Evolutionary conservation across 2,888 invertebrate species (phyloP).

Genomic region (Eristalis pertinax): DNA sequence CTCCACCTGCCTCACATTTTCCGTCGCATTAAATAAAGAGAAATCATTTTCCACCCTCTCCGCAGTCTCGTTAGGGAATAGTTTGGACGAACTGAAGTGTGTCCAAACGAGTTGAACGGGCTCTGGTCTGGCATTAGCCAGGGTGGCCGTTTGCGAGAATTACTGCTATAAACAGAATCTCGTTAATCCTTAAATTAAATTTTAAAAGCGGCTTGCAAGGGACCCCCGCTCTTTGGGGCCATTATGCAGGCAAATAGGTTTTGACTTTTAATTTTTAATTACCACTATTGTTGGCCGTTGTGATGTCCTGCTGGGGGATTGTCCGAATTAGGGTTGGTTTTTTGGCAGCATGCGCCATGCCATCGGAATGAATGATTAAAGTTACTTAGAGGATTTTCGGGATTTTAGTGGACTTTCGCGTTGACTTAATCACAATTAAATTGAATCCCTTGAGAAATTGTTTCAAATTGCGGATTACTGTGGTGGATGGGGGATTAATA

Average conservation of each 20-base stretch:
- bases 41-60: background rate
- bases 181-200: slow-evolving; percentile 20
- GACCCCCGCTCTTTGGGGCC: background rate
- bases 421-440: background rate
- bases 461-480: background rate
- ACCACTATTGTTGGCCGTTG: background rate
- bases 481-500: background rate
- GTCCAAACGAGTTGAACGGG: background rate
- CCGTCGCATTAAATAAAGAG: background rate
- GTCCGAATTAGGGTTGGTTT: background rate
- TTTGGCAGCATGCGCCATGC: background rate
- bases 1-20: background rate
- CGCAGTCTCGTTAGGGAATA: background rate
- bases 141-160: slow-evolving; percentile 4
- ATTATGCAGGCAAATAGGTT: slow-evolving; percentile 7
- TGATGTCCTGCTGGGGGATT: background rate
- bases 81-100: background rate
- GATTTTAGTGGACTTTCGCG: background rate
- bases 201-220: slow-evolving; percentile 10
- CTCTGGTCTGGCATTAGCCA: background rate
- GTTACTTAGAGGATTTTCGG: background rate
- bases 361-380: background rate
- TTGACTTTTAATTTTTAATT: slow-evolving; percentile 23
- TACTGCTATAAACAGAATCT: slow-evolving; percentile 14
- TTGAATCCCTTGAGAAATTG: no score